Percentiles rank a stretch among this genome's conserved stretches.
phyloP scores from a whole-genome alignment of 1,140 invertebrate genomes.

The Centruroides vittatus region DNA sequence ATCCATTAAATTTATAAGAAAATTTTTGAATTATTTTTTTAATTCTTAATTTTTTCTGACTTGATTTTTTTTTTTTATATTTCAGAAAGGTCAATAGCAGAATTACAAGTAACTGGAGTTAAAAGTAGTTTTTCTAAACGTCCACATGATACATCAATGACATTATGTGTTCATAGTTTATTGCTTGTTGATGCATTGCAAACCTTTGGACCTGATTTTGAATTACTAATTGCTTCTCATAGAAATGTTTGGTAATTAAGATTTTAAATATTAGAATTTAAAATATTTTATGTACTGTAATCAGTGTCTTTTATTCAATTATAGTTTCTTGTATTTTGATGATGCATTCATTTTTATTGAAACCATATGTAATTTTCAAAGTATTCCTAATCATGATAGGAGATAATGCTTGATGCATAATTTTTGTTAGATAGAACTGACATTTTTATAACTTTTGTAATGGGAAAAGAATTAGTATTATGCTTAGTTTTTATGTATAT shows the following conservation, averaged over 20 bases:
- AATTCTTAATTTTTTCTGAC: not conserved
- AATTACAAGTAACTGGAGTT: slow-evolving; percentile 79
- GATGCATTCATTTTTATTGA: no score
- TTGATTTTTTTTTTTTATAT: slow-evolving; percentile 8
- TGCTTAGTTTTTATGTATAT: no score
- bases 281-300: no score
- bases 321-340: no score
- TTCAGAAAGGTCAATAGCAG: slow-evolving; percentile 53
- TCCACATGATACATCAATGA: slow-evolving; percentile 52
- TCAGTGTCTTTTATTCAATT: no score
- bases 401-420: no score
- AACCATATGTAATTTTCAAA: no score
- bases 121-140: slow-evolving; percentile 54
- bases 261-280: not conserved
- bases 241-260: slow-evolving; percentile 63
- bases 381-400: no score
- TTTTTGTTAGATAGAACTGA: no score
- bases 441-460: no score
- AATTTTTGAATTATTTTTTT: not conserved
- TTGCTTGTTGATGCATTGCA: slow-evolving; percentile 87
- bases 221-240: slow-evolving; percentile 82
- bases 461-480: no score
- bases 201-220: slow-evolving; percentile 87
- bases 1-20: no score
- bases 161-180: slow-evolving; percentile 77